These are phyloP conservation scores for Yponomeuta cagnagella DNA, from an alignment of 2,888 invertebrate genomes.

Conservation along the genomic window DNA sequence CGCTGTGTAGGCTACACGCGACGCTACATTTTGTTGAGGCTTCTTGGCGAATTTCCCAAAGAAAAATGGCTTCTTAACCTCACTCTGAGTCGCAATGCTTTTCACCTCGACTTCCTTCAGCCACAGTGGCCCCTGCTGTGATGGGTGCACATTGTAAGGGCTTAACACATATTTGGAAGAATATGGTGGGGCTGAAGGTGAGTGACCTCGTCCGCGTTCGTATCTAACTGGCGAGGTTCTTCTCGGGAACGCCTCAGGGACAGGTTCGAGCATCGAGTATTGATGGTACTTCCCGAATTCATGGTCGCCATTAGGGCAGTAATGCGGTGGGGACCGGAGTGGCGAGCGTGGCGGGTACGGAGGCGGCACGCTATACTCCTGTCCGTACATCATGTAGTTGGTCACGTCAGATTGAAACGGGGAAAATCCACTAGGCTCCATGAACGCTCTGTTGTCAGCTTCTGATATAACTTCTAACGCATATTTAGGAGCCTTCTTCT, in stretches of 20 bases:
- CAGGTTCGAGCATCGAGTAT: neutral
- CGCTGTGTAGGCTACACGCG: conserved; percentile 1
- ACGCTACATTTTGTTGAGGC: conserved; percentile 37
- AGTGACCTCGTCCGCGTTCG: neutral
- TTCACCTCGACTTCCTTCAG: conserved; percentile 64
- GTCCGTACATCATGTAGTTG: neutral
- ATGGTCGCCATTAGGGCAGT: neutral
- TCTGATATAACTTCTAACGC: conserved; percentile 1
- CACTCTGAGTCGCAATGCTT: conserved; percentile 60
- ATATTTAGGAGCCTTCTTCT: neutral
- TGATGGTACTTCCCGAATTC: neutral
- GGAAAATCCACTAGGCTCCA: neutral
- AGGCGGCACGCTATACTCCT: neutral
- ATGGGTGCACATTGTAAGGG: conserved; percentile 23
- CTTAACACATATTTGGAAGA: conserved; percentile 23
- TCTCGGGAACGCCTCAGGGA: neutral
- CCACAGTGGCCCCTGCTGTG: conserved; percentile 50
- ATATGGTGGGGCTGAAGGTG: conserved; percentile 26
- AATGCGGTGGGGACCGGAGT: neutral
- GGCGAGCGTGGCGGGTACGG: neutral
- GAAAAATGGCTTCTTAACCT: conserved; percentile 50
- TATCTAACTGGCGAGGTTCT: neutral
- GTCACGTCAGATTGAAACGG: neutral
- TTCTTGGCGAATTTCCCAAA: conserved; percentile 32
- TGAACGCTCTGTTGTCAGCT: neutral